Evolutionary conservation across 1,140 invertebrate species (phyloP), one percentile per base, ranked within the genome.

Genomic region (Venustaconcha ellipsiformis): DNA sequence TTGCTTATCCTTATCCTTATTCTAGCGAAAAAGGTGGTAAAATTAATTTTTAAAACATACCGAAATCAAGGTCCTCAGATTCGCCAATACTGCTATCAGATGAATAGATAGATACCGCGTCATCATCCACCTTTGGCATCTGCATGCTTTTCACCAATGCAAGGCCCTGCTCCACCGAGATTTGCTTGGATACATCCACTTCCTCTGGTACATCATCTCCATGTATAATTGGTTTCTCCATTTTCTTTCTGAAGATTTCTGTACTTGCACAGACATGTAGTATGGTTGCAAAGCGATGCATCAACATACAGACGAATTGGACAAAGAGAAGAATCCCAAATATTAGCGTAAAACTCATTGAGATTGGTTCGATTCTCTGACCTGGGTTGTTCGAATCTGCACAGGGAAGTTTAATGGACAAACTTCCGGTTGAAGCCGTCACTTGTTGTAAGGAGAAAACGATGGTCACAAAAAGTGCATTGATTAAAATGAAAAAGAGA

Each of bases 281-380:
- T 26, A 89, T 78, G 0, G 90, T 91, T 37, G 87, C 88, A 63
- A 88, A 79, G 20, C 91, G 82, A 80, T 91, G 91, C 64, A 90
- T 85, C 58, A 92, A 67, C 91, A 92, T 92, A 23, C 88, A 90
- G 17, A 91, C 67, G 74, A 91, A 89, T 79, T 92, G 91, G 26
- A 91, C 83, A 17, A 90, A 78, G 66, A 92, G 76, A 76, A 92
- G 83, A 1, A 91, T 55, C 23, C 89, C 91, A 79, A 92, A 92
- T 58, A 92, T 89, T 17, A 89, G 71, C 13, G 91, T 88, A 78
- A 92, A 92, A 0, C 90, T 83, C 20, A 92, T 81, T 18, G 89
- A 90, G 55, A 92, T 86, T 56, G 91, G 91, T 74, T 90, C 88
- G 56, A 88, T 79, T 58, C 75, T 76, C 73, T 85, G 80, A n/a